Conservation (phyloP, 2,113 vertebrate species). For the Paradisaea rubra region DNA sequence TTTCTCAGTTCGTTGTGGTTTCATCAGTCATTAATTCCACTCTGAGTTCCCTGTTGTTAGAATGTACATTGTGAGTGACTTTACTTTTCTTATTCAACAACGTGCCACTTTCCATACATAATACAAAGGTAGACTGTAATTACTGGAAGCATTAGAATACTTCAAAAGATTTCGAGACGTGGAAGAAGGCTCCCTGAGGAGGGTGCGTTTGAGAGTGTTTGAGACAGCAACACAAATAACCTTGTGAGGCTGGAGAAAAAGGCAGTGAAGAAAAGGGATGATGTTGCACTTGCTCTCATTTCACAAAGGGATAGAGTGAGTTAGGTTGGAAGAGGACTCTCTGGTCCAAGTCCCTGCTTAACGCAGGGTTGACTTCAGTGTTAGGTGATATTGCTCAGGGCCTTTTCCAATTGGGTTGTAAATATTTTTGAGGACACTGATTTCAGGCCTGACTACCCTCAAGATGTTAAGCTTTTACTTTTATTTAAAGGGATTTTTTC, state of each 20-base stretch:
- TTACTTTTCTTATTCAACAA: slow-evolving; percentile 39
- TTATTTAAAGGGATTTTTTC: not conserved
- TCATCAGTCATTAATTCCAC: slow-evolving; percentile 59
- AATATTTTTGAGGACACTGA: not conserved
- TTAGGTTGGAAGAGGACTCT: not conserved
- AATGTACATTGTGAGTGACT: not conserved
- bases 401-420: not conserved
- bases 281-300: not conserved
- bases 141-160: not conserved
- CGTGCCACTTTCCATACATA: not conserved
- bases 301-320: not conserved
- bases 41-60: slow-evolving; percentile 31
- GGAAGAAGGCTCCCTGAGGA: slow-evolving; percentile 11
- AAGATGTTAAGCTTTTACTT: not conserved
- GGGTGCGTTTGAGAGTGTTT: not conserved
- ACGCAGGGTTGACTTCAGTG: not conserved
- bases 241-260: not conserved
- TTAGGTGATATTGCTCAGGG: not conserved
- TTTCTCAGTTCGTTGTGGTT: slow-evolving; percentile 46
- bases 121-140: slow-evolving; percentile 11
- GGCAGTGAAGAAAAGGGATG: not conserved
- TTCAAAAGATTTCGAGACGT: slow-evolving; percentile 5
- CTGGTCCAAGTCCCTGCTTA: not conserved
- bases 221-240: not conserved
- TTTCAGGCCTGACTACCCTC: not conserved